Evolutionary conservation across 1,140 invertebrate genomes (phyloP).

Genomic region (Bradynema listronoti): DNA sequence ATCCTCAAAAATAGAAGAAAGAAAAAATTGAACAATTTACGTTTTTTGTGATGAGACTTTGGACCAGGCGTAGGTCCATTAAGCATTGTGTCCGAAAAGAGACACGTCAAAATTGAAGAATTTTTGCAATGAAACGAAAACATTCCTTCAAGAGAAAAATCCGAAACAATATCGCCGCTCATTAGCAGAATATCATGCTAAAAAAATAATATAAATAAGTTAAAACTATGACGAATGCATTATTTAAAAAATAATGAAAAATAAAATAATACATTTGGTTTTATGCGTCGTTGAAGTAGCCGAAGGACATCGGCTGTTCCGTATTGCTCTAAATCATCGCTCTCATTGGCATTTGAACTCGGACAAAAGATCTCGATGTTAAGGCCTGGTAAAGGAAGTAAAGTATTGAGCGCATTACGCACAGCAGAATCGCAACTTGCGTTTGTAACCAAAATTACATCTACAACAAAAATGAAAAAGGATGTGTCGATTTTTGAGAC

Average conservation of each 20-base stretch:
- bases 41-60: conserved; percentile 29
- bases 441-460: conserved; percentile 24
- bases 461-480: conserved; percentile 17
- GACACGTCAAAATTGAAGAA: conserved; percentile 29
- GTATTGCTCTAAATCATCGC: conserved; percentile 31
- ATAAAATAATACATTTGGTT: conserved; percentile 2
- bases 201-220: conserved; percentile 14
- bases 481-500: neutral
- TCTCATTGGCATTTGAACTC: conserved; percentile 6
- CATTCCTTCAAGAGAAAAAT: conserved; percentile 30
- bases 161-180: conserved; percentile 40
- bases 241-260: conserved; percentile 4
- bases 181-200: conserved; percentile 37
- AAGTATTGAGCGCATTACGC: conserved; percentile 1
- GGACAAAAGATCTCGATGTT: conserved; percentile 31
- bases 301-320: conserved; percentile 41
- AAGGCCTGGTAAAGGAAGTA: conserved; percentile 22
- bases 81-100: conserved; percentile 30
- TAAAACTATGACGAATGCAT: neutral
- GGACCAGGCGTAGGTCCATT: conserved; percentile 29
- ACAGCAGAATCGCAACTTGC: conserved; percentile 14
- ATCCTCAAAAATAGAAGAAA: neutral
- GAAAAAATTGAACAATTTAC: conserved; percentile 9
- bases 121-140: conserved; percentile 26
- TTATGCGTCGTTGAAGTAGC: too few relatives aligned